Evolutionary conservation across 2,113 vertebrate genomes (phyloP), one percentile per base, ranked within the genome.

Genomic region (Psittacara wagleri): DNA sequence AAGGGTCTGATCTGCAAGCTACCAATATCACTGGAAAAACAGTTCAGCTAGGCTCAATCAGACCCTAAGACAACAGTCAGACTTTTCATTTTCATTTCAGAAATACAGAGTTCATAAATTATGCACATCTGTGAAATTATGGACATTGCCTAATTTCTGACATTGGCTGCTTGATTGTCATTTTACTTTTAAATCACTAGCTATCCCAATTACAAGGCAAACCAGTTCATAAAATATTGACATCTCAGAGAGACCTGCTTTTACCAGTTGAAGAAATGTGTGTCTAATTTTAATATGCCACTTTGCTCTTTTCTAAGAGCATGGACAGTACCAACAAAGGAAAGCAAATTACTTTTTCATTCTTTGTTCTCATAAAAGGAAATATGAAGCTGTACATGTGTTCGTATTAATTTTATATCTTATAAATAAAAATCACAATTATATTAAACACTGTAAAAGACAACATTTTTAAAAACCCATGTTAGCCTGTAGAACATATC

Each of bases 101-200:
- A 90, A 96, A 94, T 92, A 82, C 88, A 81, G 73, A 33, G 52
- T 79, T 95, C 90, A 96, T 96, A 94, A 96, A 96, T 96, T 91
- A 97, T 96, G 92, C 83, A 96, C 68, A 79, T 57, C 44, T 78
- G 52, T 95, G 88, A 96, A 96, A 92, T 96, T 96, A 92, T 84
- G 95, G 96, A 92, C 88, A 84, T 82, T 96, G 69, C 73, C 86
- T 97, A 96, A 96, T 97, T 95, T 96, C 88, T 96, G 76, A 92
- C 88, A 86, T 75, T 92, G 94, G 86, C 57, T 92, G 79, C 83
- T 96, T 94, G 94, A 96, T 95, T 96, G 92, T 95, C 88, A 96
- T 96, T 96, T 97, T 93, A 96, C 94, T 96, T 97, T 97, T 96
- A 96, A 96, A 96, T 96, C 92, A 94, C 86, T 92, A 92, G 73